Base-by-base conservation (phyloP, 2,113 vertebrate species). In the Dasypus novemcinctus region DNA sequence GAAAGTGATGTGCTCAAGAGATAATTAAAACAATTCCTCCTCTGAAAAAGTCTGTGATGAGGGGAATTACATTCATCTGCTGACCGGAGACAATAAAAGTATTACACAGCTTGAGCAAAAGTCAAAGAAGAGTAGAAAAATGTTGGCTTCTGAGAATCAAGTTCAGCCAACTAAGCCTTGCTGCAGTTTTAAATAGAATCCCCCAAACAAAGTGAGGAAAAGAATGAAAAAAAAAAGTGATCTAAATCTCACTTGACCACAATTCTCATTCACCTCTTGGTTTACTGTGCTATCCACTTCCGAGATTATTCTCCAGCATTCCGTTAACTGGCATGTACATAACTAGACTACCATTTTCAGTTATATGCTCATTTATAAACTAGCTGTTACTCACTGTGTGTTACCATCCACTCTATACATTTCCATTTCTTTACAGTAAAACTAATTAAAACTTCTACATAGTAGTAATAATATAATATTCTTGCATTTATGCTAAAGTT, bases 1-100 rank as follows among this genome's bases (percentile, higher is more conserved):
- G n/a, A 66, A 90, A 83, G 43, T 64, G 17, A 85, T 95, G 83
- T 63, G 61, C 54, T 93, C 38, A 88, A 91, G 74, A 94, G 66
- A 95, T 82, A 61, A 91, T 38, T 41, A 54, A 93, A 87, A n/a
- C 46, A 76, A 84, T 33, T 94, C 52, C 29, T 57, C 18, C n/a
- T 75, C 43, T 71, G 84, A 90, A 71, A 68, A 94, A 85, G 66
- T 33, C 38, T 79, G 29, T 80, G 75, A 90, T 87, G 71, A 86
- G 31, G 75, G 76, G 87, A 90, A 92, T 94, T 83, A 59, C 43
- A 49, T 94, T 49, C 76, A 80, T 71, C 78, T 84, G 88, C n/a
- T 87, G 36, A 79, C 31, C 74, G n/a, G 33, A 90, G 41, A 0
- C 43, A 82, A 41, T 74, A 69, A 75, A 6, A 52, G 9, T 10